Evolutionary conservation across 2,888 invertebrate genomes (phyloP).

Genomic region (Dermolepida albohirtum): DNA sequence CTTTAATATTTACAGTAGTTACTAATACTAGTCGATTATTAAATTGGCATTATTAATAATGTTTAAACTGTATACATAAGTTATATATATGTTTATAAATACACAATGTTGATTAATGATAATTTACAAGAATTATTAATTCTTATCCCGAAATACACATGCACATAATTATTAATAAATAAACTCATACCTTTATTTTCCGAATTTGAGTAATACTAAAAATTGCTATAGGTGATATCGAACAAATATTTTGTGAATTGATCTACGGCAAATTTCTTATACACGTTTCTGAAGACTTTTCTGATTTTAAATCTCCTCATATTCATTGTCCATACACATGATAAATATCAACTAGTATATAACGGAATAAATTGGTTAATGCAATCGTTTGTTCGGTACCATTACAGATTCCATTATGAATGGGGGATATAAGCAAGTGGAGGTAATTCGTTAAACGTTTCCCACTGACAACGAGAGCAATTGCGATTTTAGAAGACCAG

Average conservation of each 20-base stretch:
- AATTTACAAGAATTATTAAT: no score
- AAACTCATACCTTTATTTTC: slow-evolving; percentile 6
- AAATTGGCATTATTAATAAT: no score
- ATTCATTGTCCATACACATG: slow-evolving; percentile 10
- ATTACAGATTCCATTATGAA: slow-evolving; percentile 19
- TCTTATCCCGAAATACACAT: no score
- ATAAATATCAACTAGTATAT: slow-evolving; percentile 9
- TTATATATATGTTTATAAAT: no score
- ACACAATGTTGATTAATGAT: no score
- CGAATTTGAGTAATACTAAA: slow-evolving; percentile 20
- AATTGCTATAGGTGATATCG: slow-evolving; percentile 44
- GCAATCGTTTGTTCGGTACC: slow-evolving; percentile 21
- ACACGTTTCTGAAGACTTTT: slow-evolving; percentile 44
- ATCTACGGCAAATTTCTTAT: slow-evolving; percentile 42
- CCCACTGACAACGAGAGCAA: slow-evolving; percentile 21
- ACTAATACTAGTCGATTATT: no score
- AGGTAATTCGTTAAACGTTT: slow-evolving; percentile 30
- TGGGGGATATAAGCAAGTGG: slow-evolving; percentile 40
- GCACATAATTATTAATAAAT: no score
- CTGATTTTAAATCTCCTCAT: slow-evolving; percentile 45
- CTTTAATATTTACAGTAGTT: no score
- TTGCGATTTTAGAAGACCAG: slow-evolving; percentile 7
- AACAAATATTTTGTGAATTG: slow-evolving; percentile 43
- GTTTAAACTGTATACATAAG: no score
- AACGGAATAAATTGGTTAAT: slow-evolving; percentile 34